A percentile compares a stretch with the other conserved stretches of the same genome.
Evolutionary conservation across 2,113 vertebrate species (phyloP).

Genomic region (Phodopus roborovskii): DNA sequence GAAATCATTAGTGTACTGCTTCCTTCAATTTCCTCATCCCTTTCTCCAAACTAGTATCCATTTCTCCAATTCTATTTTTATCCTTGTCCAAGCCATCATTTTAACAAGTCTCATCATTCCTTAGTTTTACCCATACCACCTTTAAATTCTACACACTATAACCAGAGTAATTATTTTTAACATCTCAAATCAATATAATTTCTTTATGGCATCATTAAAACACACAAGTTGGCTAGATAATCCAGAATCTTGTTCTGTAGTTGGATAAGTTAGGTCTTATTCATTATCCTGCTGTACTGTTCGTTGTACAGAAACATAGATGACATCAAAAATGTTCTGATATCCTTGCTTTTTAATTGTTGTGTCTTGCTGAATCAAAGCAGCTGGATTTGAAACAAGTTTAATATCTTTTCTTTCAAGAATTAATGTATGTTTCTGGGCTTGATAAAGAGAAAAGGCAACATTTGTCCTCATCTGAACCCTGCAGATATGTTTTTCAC

Average conservation of each 20-base stretch:
- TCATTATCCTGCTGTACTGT: background rate
- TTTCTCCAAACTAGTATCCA: background rate
- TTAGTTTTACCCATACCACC: background rate
- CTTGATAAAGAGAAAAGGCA: background rate
- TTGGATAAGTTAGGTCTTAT: background rate
- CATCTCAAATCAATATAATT: background rate
- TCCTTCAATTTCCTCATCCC: background rate
- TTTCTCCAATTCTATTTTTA: slow-evolving; percentile 53
- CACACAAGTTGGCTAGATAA: background rate
- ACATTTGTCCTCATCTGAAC: background rate
- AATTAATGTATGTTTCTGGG: background rate
- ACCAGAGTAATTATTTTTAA: background rate
- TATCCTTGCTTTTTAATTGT: background rate
- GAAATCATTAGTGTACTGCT: background rate
- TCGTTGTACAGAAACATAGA: background rate
- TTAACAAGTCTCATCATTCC: background rate
- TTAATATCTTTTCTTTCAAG: background rate
- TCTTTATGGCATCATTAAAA: background rate
- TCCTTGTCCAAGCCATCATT: slow-evolving; percentile 7
- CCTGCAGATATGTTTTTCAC: background rate
- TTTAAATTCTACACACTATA: slow-evolving; percentile 40
- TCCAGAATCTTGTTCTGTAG: background rate
- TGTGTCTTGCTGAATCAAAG: background rate
- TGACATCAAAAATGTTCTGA: background rate
- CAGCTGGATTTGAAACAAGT: background rate